A percentile compares a stretch with the other conserved stretches of the same genome.
phyloP scores from a whole-genome alignment of 2,888 invertebrate species.

The Vanessa cardui region DNA sequence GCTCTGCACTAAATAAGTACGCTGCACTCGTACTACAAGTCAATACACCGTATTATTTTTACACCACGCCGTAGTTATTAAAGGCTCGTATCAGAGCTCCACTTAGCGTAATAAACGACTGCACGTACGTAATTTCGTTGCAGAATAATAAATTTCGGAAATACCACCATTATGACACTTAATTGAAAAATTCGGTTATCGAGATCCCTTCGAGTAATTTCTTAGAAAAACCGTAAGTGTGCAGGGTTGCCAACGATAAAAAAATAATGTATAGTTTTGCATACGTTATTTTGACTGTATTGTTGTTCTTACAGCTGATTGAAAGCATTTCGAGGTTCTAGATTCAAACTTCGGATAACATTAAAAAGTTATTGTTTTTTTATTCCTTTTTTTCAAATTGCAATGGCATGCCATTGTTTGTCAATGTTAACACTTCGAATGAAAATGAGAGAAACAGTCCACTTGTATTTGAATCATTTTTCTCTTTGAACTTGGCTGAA shows the following conservation, averaged over 20 bases:
- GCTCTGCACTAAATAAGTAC: neutral
- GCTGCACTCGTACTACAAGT: constrained; percentile 6
- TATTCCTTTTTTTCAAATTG: too few relatives aligned
- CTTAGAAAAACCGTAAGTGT: constrained; percentile 62
- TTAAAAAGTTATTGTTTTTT: too few relatives aligned
- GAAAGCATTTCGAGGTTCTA: too few relatives aligned
- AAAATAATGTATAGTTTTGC: too few relatives aligned
- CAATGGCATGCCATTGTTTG: too few relatives aligned
- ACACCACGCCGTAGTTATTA: constrained; percentile 43
- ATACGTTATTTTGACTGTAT: too few relatives aligned
- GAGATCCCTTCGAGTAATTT: constrained; percentile 71
- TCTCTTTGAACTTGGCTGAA: too few relatives aligned
- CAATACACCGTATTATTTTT: constrained; percentile 38
- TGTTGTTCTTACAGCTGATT: too few relatives aligned
- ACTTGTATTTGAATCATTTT: too few relatives aligned
- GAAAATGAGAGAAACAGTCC: too few relatives aligned
- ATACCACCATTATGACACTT: constrained; percentile 76
- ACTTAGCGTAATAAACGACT: constrained; percentile 61
- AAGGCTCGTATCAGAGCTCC: constrained; percentile 39
- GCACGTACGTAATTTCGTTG: constrained; percentile 66
- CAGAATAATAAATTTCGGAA: constrained; percentile 72
- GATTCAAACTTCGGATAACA: too few relatives aligned
- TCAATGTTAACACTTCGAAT: too few relatives aligned
- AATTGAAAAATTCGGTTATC: constrained; percentile 79
- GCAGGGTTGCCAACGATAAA: constrained; percentile 54